Base-by-base conservation (phyloP, 2,797 vertebrate species). In the Mormyrops boulengeri region DNA sequence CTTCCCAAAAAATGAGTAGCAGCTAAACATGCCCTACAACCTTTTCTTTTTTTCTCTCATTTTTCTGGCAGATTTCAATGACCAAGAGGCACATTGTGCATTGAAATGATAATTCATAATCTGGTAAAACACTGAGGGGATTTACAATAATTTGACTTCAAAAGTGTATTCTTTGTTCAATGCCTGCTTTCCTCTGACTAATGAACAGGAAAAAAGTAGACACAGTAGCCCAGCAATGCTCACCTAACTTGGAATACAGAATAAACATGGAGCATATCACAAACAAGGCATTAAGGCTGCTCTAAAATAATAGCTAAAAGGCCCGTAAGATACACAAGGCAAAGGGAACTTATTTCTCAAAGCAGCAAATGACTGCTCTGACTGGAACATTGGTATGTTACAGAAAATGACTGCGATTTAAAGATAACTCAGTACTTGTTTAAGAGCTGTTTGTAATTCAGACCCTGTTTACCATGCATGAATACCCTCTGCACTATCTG, bases 71-170 rank as follows among this genome's bases (percentile, higher is more conserved):
- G 17, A 88, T 57, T 26, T 47, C 57, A 66, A 19, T 87, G 93
- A 92, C 93, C 93, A 88, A 52, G 92, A 93, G 92, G 94, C 95
- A 96, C 95, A 96, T 95, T 95, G 95, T 93, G 93, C 92, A 93
- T 95, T 96, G 93, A 94, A 92, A 94, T 93, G 93, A 93, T 95
- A 94, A 95, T 95, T 95, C 94, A 94, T 95, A 94, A 94, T 94
- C 93, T 93, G 92, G 94, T 95, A 95, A 94, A 87, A 94, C 93
- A 93, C 93, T 92, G 88, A 91, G 94, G 95, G 92, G 94, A 95
- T 94, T 94, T 90, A 91, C 91, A 90, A 92, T 89, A 93, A 94
- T 95, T 95, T 95, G 94, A 94, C 94, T 89, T 90, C 90, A 88
- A 89, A 90, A 73, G 92, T 92, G 91, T 88, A 47, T 88, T 85